phyloP scores from a whole-genome alignment of 2,888 invertebrate species.

The Drosophila rellima region DNA sequence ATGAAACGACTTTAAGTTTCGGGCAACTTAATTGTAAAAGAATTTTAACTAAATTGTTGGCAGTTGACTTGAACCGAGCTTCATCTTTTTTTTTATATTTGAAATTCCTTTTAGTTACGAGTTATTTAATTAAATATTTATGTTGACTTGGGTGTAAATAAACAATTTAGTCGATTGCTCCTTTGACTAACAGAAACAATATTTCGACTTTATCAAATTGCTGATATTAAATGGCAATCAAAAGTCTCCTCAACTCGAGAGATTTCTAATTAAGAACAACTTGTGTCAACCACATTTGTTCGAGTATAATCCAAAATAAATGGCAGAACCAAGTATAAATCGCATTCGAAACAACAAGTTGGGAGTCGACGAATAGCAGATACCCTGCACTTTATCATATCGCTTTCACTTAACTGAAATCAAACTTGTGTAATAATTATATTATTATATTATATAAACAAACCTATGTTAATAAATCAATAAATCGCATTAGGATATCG shows the following conservation, averaged over 20 bases:
- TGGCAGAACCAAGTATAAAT: background rate
- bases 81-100: background rate
- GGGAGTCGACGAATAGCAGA: background rate
- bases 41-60: background rate
- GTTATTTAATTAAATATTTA: background rate
- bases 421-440: too few species aligned
- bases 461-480: too few species aligned
- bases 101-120: slow-evolving; percentile 2
- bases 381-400: background rate
- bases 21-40: too few species aligned
- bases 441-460: too few species aligned
- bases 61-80: background rate
- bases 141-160: background rate
- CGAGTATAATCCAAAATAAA: background rate
- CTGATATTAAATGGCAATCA: slow-evolving; percentile 8
- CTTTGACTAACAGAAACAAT: background rate
- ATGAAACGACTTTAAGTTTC: slow-evolving; percentile 4
- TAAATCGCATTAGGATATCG: too few species aligned
- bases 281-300: slow-evolving; percentile 3
- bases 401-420: too few species aligned
- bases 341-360: background rate
- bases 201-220: slow-evolving; percentile 8
- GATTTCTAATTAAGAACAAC: slow-evolving; percentile 21
- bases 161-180: background rate
- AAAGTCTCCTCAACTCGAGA: background rate